Base-by-base conservation (phyloP, 2,113 vertebrate species). In the Antechinus stuartii region DNA sequence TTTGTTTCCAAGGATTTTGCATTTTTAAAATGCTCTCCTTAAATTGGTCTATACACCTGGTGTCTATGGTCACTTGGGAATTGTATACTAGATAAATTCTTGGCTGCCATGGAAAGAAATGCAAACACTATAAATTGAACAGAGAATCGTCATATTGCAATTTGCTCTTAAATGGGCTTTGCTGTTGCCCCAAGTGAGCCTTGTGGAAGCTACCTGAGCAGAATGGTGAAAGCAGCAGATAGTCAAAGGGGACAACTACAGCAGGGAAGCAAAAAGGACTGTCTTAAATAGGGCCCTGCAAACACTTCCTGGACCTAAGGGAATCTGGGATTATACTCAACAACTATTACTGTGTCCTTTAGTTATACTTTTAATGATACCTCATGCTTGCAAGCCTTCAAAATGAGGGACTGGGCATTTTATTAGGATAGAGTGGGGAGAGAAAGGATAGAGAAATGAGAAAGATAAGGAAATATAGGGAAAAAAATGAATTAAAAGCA, bases 1-100 rank as follows among this genome's bases (percentile, higher is more conserved):
- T 91, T 91, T 68, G 27, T 97, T 93, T 94, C 25, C 26, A 97
- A 93, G n/a, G 55, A 92, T 94, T 97, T 94, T 94, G 23, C 3
- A 89, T 61, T 94, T 93, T 95, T 47, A 92, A 92, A 97, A 84
- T 47, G 92, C 10, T 93, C 55, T 26, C 52, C 93, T 94, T 94
- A 92, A 97, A 97, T 52, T 90, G 91, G 53, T 84, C 49, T 54
- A 3, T 90, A 68, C 2, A 9, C 27, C 9, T 22, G 61, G 50
- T 89, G 8, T 84, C 55, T 54, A 57, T 42, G 10, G 42, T 95
- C 92, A 2, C 76, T 93, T 94, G 93, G 55, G 76, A 96, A 95
- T 94, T 95, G 46, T 1, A 42, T 50, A 50, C 90, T 76, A 91
- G 92, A 94, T 92, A 95, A 97, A 96, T n/a, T 30, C 30, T 91